Percentiles rank a stretch among this genome's conserved stretches.
Evolutionary conservation across 2,888 invertebrate genomes (phyloP).

Genomic region (Oscheius sp.): DNA sequence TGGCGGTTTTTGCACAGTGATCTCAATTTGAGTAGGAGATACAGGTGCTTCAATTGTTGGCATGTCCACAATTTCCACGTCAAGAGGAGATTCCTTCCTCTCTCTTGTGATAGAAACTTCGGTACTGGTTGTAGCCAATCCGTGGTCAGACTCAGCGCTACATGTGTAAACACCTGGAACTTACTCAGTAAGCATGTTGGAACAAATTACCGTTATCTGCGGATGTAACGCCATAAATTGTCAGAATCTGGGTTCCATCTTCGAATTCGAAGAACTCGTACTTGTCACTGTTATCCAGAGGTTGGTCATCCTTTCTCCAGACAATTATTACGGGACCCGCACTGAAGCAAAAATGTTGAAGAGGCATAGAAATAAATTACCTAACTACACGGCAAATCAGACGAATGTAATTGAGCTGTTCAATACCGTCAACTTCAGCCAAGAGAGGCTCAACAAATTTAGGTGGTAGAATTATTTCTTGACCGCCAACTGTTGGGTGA

Average conservation of each 20-base stretch:
- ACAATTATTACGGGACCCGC: conserved; percentile 50
- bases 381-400: conserved; percentile 56
- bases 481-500: conserved; percentile 21
- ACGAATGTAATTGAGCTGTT: conserved; percentile 52
- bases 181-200: neutral
- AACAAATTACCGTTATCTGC: conserved; percentile 43
- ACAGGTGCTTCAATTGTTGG: conserved; percentile 8
- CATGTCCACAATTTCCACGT: conserved; percentile 12
- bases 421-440: conserved; percentile 54
- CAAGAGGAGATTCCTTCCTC: conserved; percentile 1
- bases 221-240: conserved; percentile 45
- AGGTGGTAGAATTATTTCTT: conserved; percentile 54
- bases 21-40: conserved; percentile 11
- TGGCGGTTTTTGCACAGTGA: neutral
- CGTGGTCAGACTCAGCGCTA: conserved; percentile 60
- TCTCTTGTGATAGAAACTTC: conserved; percentile 43
- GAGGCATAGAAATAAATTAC: too few species aligned
- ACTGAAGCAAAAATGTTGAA: conserved; percentile 30
- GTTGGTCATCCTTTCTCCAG: conserved; percentile 56
- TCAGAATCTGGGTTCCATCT: conserved; percentile 61
- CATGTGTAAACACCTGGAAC: conserved; percentile 57
- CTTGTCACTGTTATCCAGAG: conserved; percentile 48
- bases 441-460: conserved; percentile 56
- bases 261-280: conserved; percentile 58
- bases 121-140: conserved; percentile 55